phyloP scores from a whole-genome alignment of 2,888 invertebrate species.

The Junonia oenone region DNA sequence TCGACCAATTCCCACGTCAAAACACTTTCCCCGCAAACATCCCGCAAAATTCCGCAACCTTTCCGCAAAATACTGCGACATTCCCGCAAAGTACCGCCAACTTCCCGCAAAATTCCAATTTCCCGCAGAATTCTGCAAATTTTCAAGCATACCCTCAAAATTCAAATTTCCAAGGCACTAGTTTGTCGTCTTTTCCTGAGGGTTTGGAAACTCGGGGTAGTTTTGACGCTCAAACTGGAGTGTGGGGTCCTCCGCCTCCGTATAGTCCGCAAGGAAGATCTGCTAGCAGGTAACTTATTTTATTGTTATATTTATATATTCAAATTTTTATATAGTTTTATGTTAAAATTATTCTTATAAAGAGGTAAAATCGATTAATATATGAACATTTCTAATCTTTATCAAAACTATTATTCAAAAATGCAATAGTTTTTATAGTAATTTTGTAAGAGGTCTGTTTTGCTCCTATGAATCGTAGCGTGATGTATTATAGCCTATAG shows the following conservation, averaged over 20 bases:
- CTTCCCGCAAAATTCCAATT: constrained; percentile 40
- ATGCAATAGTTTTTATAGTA: too few species aligned
- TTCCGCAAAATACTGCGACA: too few species aligned
- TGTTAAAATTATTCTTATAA: too few species aligned
- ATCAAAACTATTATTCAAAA: too few species aligned
- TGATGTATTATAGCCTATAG: too few species aligned
- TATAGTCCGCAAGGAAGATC: constrained; percentile 87
- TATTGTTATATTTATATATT: too few species aligned
- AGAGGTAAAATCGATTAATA: too few species aligned
- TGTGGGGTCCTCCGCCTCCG: constrained; percentile 93
- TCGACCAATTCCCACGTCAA: constrained; percentile 33
- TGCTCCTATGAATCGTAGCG: too few species aligned
- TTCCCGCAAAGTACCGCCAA: constrained; percentile 35
- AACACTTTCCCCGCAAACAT: constrained; percentile 38
- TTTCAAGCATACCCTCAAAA: constrained; percentile 39
- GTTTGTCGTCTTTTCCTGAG: constrained; percentile 37
- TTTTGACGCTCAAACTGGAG: constrained; percentile 79
- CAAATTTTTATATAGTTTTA: too few species aligned
- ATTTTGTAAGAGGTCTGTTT: too few species aligned
- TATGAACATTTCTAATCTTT: too few species aligned
- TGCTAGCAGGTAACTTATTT: constrained; percentile 56
- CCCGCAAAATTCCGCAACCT: constrained; percentile 35
- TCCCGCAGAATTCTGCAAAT: not conserved
- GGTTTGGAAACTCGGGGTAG: constrained; percentile 78
- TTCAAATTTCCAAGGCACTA: constrained; percentile 25